phyloP scores from a whole-genome alignment of 2,888 invertebrate genomes.

The Euzetes globulus region DNA sequence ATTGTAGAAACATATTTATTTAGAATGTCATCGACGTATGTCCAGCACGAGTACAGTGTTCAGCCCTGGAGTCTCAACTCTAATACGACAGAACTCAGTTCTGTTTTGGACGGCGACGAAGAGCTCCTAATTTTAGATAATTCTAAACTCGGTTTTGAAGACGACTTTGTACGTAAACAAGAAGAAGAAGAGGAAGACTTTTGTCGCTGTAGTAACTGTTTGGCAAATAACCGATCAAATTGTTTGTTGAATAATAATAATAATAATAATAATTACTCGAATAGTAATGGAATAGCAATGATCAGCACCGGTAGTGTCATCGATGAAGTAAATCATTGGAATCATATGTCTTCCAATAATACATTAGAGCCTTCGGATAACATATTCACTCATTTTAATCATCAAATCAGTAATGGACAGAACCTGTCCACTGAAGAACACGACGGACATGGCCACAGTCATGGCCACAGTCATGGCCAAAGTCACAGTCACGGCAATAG shows the following conservation, averaged over 20 bases:
- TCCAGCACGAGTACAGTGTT: neutral
- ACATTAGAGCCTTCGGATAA: neutral
- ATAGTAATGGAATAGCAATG: neutral
- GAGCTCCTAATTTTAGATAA: neutral
- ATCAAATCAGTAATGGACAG: neutral
- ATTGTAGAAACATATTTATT: too few species aligned
- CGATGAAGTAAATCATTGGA: neutral
- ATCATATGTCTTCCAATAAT: neutral
- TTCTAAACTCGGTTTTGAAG: neutral
- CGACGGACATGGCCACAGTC: too few species aligned
- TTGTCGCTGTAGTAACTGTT: neutral
- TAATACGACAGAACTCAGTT: neutral
- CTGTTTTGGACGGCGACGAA: neutral
- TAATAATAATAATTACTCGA: too few species aligned
- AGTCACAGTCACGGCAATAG: too few species aligned
- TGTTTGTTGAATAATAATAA: too few species aligned
- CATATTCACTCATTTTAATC: neutral
- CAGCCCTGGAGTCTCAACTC: slow-evolving; percentile 5
- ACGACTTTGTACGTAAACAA: neutral
- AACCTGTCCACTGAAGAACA: too few species aligned
- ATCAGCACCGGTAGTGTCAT: neutral
- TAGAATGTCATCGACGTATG: neutral
- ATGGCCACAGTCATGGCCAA: too few species aligned
- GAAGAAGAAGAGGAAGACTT: neutral
- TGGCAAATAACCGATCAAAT: neutral